Conservation (phyloP, 2,797 vertebrate genomes). For the Acrossocheilus wenchowensis region DNA sequence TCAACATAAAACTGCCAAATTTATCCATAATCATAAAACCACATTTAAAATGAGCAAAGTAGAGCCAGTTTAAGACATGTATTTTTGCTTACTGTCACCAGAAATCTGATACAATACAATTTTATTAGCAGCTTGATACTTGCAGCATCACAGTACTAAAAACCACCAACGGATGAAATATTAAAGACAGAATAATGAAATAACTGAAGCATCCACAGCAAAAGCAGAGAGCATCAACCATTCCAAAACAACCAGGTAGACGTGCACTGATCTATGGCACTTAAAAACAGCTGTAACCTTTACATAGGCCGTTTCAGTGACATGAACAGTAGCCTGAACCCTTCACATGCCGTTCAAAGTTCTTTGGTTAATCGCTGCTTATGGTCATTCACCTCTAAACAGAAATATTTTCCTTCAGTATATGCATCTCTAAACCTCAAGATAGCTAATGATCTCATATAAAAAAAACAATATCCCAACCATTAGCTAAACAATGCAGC, state of each 20-base stretch:
- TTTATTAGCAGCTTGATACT: neutral
- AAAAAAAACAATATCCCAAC: neutral
- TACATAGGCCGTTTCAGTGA: neutral
- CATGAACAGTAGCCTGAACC: neutral
- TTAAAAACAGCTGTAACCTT: neutral
- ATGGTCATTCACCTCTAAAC: constrained; percentile 28
- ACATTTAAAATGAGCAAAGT: neutral
- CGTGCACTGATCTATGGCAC: neutral
- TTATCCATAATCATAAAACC: neutral
- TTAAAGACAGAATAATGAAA: neutral
- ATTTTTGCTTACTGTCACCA: neutral
- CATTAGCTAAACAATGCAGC: neutral
- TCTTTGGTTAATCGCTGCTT: neutral
- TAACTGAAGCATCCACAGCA: neutral
- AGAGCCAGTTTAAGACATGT: neutral
- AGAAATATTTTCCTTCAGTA: neutral
- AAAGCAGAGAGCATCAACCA: neutral
- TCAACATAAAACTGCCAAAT: neutral
- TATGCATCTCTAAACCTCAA: neutral
- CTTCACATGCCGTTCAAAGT: constrained; percentile 16
- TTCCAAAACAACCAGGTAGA: neutral
- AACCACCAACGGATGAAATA: neutral
- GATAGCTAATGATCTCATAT: neutral
- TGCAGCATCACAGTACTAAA: neutral
- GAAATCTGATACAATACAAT: neutral